Conservation (phyloP, 2,888 invertebrate species). For the Amiota minor region DNA sequence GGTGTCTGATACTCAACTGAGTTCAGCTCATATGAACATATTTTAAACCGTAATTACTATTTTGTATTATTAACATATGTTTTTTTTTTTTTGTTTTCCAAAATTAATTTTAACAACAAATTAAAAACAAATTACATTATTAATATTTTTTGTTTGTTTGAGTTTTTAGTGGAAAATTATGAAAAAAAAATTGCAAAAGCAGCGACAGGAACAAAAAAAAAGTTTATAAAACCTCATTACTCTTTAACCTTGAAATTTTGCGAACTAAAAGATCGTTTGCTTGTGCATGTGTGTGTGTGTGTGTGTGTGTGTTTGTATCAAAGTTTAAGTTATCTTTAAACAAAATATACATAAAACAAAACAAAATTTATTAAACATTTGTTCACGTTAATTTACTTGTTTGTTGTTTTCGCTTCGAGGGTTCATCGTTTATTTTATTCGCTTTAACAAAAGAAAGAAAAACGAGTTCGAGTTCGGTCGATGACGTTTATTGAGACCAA, state of each 20-base stretch:
- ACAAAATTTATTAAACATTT: neutral
- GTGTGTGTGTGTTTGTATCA: neutral
- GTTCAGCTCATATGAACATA: too few relatives aligned
- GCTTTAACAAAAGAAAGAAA: neutral
- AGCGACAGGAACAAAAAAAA: constrained; percentile 6
- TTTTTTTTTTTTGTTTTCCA: too few relatives aligned
- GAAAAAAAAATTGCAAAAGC: constrained; percentile 2
- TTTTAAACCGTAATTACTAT: too few relatives aligned
- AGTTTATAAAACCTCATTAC: neutral
- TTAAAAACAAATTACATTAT: too few relatives aligned
- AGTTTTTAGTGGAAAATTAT: neutral
- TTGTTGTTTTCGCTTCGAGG: neutral
- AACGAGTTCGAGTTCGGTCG: constrained; percentile 13
- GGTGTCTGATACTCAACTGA: too few relatives aligned
- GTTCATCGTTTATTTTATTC: neutral
- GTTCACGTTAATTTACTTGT: neutral
- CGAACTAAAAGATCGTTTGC: neutral
- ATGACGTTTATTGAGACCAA: too few relatives aligned
- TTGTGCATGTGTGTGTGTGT: too few relatives aligned
- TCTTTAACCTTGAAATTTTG: constrained; percentile 21
- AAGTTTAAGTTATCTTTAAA: constrained; percentile 22
- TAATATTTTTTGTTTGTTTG: too few relatives aligned
- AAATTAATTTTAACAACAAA: too few relatives aligned
- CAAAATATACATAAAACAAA: neutral
- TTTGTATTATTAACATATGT: too few relatives aligned